These are phyloP conservation scores for Manis crassicaudata DNA, from an alignment of 2,797 vertebrate genomes.

Conservation along the genomic window DNA sequence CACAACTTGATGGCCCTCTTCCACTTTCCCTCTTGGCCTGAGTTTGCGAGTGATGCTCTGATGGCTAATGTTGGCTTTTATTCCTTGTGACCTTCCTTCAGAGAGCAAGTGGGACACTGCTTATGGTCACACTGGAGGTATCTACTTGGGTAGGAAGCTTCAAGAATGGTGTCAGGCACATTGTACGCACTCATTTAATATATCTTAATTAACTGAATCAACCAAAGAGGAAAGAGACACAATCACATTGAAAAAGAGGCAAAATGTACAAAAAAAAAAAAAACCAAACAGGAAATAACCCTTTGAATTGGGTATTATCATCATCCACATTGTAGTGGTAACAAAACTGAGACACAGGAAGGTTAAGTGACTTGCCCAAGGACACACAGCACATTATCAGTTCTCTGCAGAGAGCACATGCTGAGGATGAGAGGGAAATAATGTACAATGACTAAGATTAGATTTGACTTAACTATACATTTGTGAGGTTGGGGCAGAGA, in stretches of 20 bases:
- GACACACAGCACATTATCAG: neutral
- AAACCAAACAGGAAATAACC: neutral
- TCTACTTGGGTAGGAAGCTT: neutral
- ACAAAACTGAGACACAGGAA: neutral
- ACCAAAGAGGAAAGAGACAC: neutral
- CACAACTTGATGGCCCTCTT: fast-evolving
- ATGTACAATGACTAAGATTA: too few species aligned
- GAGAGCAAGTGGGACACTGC: neutral
- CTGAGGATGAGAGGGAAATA: neutral
- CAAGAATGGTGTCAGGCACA: neutral
- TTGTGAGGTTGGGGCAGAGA: neutral
- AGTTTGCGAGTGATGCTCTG: neutral
- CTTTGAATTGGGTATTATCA: neutral
- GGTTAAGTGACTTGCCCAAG: neutral
- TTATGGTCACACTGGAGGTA: fast-evolving
- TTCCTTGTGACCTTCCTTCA: neutral
- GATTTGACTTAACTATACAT: neutral
- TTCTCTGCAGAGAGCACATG: neutral
- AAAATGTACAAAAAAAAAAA: neutral
- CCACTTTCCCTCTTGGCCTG: neutral
- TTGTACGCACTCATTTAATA: neutral
- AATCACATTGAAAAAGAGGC: neutral
- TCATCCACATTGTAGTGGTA: neutral
- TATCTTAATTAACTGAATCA: neutral
- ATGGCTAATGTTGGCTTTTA: neutral